Conservation (phyloP, 2,797 vertebrate genomes). For the Mus minutoides region DNA sequence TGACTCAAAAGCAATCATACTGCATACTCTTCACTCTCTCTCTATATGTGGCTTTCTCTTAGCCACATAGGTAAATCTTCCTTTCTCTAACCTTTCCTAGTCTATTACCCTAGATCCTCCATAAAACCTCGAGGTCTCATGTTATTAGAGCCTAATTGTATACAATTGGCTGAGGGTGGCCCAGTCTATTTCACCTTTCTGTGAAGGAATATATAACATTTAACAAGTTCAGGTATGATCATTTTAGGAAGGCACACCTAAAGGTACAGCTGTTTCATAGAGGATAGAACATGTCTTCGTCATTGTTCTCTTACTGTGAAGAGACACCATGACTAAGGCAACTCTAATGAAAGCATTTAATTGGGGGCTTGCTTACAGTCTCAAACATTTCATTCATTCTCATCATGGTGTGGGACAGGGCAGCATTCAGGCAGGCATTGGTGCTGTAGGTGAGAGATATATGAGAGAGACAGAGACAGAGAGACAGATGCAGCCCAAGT, state of each 20-base stretch:
- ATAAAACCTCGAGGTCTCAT: not conserved
- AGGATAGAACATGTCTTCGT: not conserved
- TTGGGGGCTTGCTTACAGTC: not conserved
- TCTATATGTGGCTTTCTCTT: not conserved
- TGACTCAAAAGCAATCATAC: not conserved
- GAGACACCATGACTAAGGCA: not conserved
- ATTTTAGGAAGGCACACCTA: not conserved
- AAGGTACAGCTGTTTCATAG: not conserved
- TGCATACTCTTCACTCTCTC: not conserved
- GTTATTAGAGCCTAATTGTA: not conserved
- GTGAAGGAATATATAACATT: not conserved
- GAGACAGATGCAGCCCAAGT: not conserved
- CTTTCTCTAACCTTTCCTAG: not conserved
- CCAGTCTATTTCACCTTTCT: not conserved
- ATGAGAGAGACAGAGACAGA: not conserved
- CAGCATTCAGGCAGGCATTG: not conserved
- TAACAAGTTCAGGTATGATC: not conserved
- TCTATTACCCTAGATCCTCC: no score
- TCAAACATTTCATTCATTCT: not conserved
- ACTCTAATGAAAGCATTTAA: not conserved
- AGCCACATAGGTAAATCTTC: not conserved
- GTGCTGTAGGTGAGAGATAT: not conserved
- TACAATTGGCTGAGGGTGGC: not conserved
- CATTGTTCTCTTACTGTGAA: not conserved
- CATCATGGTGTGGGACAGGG: not conserved